Evolutionary conservation across 2,888 invertebrate genomes (phyloP), one percentile per base, ranked within the genome.

Genomic region (Cybosia mesomella): DNA sequence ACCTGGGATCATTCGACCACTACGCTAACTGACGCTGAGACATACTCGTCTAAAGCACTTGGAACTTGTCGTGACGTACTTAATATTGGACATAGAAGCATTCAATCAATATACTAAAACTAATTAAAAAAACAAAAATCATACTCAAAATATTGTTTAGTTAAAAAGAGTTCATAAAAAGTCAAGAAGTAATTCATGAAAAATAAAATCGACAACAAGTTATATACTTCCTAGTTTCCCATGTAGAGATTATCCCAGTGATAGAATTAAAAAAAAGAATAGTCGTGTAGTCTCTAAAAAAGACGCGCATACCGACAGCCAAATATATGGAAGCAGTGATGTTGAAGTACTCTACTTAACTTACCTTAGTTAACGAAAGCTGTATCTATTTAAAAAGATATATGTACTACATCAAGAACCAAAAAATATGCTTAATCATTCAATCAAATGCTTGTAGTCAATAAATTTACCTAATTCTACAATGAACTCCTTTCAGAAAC

Each of bases 1-100:
- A 99, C 95, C 96, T 99, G 91, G 98, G 99, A 83, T 99, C 99
- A 32, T 99, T 99, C 94, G 99, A 99, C 95, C 99, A 99, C 93
- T 98, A 98, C 95, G 97, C 98, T 91, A 98, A 97, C 96, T 98
- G 97, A 97, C 95, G 91, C 84, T 94, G 93, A 94, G 93, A 93
- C 85, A 82, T 87, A 83, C 95, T 95, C 79, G 94, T 95, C 82
- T 95, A 91, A 90, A 69, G 74, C 75, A 70, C 73, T 67, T 63
- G 67, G 79, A 77, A 81, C 86, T 64, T 85, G 85, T 84, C 83
- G 74, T 63, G 70, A 81, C 82, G 88, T 91, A 91, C 90, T 90
- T 91, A 90, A 88, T 66, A 69, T 53, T 58, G 75, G 63, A 76
- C 74, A 74, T 64, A 77, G 76, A 76, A 82, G 74, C 67, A 75